A percentile compares a stretch with the other conserved stretches of the same genome.
Evolutionary conservation across 35 echinoderm and acorn worm species (phyloP).

Genomic region (Patiria miniata): DNA sequence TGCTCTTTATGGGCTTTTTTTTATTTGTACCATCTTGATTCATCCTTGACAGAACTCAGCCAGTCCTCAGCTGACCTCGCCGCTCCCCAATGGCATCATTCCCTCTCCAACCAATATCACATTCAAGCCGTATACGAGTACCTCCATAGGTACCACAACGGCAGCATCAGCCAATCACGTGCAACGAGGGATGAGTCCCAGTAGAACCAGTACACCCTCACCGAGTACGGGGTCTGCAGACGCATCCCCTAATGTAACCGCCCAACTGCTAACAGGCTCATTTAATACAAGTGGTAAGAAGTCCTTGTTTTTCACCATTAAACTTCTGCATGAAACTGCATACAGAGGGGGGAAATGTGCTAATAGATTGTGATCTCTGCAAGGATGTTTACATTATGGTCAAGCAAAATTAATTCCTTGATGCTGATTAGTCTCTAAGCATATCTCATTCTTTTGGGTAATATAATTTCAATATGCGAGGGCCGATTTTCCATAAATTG

Average conservation of each 20-base stretch:
- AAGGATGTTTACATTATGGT: no score
- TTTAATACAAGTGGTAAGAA: constrained; percentile 21
- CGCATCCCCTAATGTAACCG: constrained; percentile 51
- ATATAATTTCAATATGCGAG: no score
- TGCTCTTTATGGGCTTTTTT: neutral
- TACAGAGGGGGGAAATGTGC: no score
- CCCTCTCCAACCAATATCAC: constrained; percentile 61
- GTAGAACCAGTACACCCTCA: constrained; percentile 78
- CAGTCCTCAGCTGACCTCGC: constrained; percentile 70
- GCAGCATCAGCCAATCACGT: constrained; percentile 52
- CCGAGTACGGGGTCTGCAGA: constrained; percentile 71
- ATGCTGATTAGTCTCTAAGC: no score
- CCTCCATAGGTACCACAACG: constrained; percentile 24
- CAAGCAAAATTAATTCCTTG: no score
- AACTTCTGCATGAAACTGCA: no score
- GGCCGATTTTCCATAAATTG: no score
- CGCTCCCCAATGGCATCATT: constrained; percentile 76
- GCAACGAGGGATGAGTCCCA: constrained; percentile 69
- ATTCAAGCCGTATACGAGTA: constrained; percentile 37
- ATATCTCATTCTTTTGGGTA: no score
- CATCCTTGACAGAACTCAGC: constrained; percentile 61
- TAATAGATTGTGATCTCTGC: no score
- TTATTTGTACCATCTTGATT: neutral
- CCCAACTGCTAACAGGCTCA: constrained; percentile 4
- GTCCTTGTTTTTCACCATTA: neutral